Percentiles rank a stretch among this genome's conserved stretches.
These are phyloP conservation scores for Aeoliscus strigatus DNA, from an alignment of 2,797 vertebrate species.

Conservation along the genomic window DNA sequence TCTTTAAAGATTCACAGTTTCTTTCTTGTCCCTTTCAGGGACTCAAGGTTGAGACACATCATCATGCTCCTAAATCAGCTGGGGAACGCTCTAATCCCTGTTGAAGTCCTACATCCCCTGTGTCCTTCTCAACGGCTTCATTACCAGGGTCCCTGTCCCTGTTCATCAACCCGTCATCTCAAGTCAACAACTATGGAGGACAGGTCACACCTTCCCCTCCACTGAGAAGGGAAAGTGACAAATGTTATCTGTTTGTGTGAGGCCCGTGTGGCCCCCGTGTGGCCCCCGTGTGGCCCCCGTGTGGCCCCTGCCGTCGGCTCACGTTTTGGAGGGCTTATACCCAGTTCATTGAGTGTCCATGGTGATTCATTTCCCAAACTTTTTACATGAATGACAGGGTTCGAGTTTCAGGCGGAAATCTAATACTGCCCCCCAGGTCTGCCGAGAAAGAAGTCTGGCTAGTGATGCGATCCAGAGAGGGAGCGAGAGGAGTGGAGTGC, in stretches of 20 bases:
- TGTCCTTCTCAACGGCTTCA: conserved; percentile 64
- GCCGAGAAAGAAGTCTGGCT: conserved; percentile 50
- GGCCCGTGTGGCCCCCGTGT: too few species aligned
- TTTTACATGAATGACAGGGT: conserved; percentile 47
- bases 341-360: conserved; percentile 14
- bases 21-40: conserved; percentile 19
- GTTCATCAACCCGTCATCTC: conserved; percentile 64
- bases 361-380: conserved; percentile 45
- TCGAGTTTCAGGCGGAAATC: conserved; percentile 59
- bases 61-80: conserved; percentile 44
- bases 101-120: conserved; percentile 41
- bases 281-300: conserved; percentile 1
- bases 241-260: conserved; percentile 3
- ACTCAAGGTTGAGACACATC: conserved; percentile 39
- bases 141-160: conserved; percentile 57
- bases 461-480: conserved; percentile 26
- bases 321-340: conserved; percentile 12
- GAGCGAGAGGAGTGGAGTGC: conserved; percentile 32
- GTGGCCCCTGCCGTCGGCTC: conserved; percentile 3
- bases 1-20: conserved; percentile 20
- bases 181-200: conserved; percentile 42
- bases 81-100: conserved; percentile 54
- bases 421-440: conserved; percentile 50
- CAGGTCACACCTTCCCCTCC: conserved; percentile 23
- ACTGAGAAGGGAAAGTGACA: conserved; percentile 23